Evolutionary conservation across 23 tunicate genomes (phyloP).

Genomic region (Phallusia fumigata): DNA sequence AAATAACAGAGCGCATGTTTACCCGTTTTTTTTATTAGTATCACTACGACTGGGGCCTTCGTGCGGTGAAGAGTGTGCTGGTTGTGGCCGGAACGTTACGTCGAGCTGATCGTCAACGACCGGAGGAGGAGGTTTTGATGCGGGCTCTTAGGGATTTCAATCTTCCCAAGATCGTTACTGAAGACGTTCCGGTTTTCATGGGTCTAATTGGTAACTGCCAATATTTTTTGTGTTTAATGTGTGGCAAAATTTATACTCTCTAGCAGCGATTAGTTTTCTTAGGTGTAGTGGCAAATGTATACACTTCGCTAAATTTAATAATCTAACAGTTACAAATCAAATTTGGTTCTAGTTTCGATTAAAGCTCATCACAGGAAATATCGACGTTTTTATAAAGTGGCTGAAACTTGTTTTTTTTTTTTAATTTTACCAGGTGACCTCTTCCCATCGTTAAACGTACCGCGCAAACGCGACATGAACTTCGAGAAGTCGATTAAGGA

Average conservation of each 20-base stretch:
- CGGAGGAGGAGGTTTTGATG: conserved; percentile 93
- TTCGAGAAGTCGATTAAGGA: conserved; percentile 74
- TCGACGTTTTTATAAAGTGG: too few relatives aligned
- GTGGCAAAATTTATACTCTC: too few relatives aligned
- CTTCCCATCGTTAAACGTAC: conserved; percentile 78
- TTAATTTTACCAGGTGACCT: conserved; percentile 81
- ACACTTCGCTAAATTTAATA: too few relatives aligned
- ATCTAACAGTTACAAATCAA: too few relatives aligned
- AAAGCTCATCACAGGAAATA: too few relatives aligned
- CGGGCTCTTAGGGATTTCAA: conserved; percentile 87
- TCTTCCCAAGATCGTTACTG: conserved; percentile 89
- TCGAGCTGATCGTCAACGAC: conserved; percentile 72
- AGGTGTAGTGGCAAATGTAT: neutral
- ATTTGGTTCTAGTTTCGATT: too few relatives aligned
- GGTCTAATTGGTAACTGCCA: conserved; percentile 69
- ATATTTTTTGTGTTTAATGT: too few relatives aligned
- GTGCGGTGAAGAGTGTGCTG: conserved; percentile 91
- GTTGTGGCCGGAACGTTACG: conserved; percentile 85
- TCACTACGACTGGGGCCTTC: conserved; percentile 91
- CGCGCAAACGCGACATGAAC: conserved; percentile 70
- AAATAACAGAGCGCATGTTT: too few relatives aligned
- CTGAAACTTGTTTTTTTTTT: neutral
- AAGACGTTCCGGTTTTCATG: conserved; percentile 94
- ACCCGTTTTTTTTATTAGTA: conserved; percentile 32
- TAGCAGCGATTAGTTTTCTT: neutral